Base-by-base conservation (phyloP, 2,113 vertebrate species). In the Camelus bactrianus region DNA sequence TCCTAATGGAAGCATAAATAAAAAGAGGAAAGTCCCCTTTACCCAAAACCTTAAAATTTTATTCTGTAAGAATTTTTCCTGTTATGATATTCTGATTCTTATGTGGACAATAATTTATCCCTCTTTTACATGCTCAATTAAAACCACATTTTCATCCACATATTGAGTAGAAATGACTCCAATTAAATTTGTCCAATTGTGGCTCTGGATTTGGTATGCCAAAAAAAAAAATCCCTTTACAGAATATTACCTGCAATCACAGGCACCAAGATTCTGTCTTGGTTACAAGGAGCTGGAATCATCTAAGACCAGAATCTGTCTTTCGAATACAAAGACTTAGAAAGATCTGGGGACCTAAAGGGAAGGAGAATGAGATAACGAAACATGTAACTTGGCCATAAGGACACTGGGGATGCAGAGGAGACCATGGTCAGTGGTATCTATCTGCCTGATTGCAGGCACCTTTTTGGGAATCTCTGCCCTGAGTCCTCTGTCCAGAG, bases 271-370 rank as follows among this genome's bases (percentile, higher is more conserved):
- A 84, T 69, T 96, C 72, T 83, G 46, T 65, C 58, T 92, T 87
- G 64, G 87, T 56, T 92, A 92, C 48, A 69, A 89, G 69, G 69
- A 82, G 46, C 35, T 82, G 48, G 56, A 93, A 85, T 89, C 62
- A 95, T 91, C 82, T 64, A 92, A 97, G 72, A 94, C 58, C 87
- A 90, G 42, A 94, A 69, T 90, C 80, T 95, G 80, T 50, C 69
- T 93, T 96, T 95, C 75, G 30, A 84, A 93, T 69, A 94, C 32
- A 85, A 76, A 96, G 83, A 85, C 69, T 95, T 86, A 77, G 75
- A 96, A 94, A 97, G 92, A 82, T 60, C 48, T 76, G 67, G 16
- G 35, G 30, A 89, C 79, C 76, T 76, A 80, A 90, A 52, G 82
- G 80, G 89, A 83, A 83, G 50, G 50, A 77, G 89, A 94, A 91